Percentiles rank a stretch among this genome's conserved stretches.
These are phyloP conservation scores for Pristis pectinata DNA, from an alignment of 2,797 vertebrate species.

Conservation along the genomic window DNA sequence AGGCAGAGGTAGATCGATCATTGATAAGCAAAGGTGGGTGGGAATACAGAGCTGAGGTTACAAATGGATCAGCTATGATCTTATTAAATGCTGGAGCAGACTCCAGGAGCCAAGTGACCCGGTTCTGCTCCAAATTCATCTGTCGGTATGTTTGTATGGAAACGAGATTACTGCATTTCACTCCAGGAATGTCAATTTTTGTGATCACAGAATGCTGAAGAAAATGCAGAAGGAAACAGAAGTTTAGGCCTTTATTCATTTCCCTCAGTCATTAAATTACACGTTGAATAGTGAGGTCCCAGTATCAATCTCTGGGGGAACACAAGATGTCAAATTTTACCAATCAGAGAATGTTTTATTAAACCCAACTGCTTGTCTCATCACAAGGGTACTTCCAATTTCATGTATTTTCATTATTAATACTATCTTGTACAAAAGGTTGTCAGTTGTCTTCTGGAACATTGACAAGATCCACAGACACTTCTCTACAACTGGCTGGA, in stretches of 20 bases:
- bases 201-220: no score
- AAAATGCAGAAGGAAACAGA: no score
- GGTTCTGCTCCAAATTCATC: no score
- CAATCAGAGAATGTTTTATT: neutral
- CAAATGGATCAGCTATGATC: no score
- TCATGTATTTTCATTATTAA: neutral
- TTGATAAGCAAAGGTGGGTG: no score
- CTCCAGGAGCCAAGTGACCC: no score
- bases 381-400: neutral
- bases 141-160: no score
- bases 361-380: neutral
- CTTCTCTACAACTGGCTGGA: neutral
- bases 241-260: neutral
- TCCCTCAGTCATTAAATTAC: neutral
- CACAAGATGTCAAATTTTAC: neutral
- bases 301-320: neutral
- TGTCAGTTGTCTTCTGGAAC: neutral
- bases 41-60: no score
- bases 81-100: no score
- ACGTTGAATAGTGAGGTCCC: neutral
- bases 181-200: no score
- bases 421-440: neutral
- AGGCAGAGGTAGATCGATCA: no score
- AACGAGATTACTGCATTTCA: no score
- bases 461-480: neutral